A percentile compares a stretch with the other conserved stretches of the same genome.
phyloP scores from a whole-genome alignment of 2,113 vertebrate species.

The Syngnathoides biaculeatus region DNA sequence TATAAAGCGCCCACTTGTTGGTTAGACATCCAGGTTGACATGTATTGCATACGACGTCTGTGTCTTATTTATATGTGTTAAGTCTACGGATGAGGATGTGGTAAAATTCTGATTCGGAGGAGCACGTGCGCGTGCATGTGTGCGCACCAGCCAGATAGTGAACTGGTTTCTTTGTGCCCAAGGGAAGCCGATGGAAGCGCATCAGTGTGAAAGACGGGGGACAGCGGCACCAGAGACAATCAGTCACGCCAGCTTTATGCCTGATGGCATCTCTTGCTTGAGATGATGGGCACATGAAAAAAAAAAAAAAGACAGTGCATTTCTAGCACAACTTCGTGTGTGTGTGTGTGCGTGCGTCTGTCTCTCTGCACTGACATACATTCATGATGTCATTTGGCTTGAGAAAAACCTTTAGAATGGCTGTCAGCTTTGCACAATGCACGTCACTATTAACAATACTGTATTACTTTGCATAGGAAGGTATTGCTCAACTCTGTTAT shows the following conservation, averaged over 20 bases:
- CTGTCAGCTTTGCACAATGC: neutral
- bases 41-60: slow-evolving; percentile 2
- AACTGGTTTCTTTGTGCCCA: slow-evolving; percentile 35
- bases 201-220: slow-evolving; percentile 43
- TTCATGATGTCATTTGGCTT: neutral
- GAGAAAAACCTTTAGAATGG: neutral
- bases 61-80: neutral
- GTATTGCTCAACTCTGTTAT: neutral
- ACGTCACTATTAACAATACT: neutral
- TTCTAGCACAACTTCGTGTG: slow-evolving; percentile 9
- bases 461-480: neutral
- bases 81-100: slow-evolving; percentile 1
- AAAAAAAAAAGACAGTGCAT: slow-evolving; percentile 26
- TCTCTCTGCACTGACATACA: neutral
- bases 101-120: neutral
- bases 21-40: slow-evolving; percentile 30
- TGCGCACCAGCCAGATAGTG: slow-evolving; percentile 5
- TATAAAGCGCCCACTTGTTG: slow-evolving; percentile 43
- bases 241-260: slow-evolving; percentile 47
- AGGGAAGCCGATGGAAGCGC: slow-evolving; percentile 42
- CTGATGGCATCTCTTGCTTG: slow-evolving; percentile 42
- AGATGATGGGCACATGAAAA: slow-evolving; percentile 17
- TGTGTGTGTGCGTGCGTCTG: neutral
- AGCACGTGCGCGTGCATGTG: neutral
- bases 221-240: slow-evolving; percentile 55